Percentiles rank a stretch among this genome's conserved stretches.
These are phyloP conservation scores for Pseudomyrmex pallidus DNA, from an alignment of 1,140 invertebrate species.

Conservation along the genomic window DNA sequence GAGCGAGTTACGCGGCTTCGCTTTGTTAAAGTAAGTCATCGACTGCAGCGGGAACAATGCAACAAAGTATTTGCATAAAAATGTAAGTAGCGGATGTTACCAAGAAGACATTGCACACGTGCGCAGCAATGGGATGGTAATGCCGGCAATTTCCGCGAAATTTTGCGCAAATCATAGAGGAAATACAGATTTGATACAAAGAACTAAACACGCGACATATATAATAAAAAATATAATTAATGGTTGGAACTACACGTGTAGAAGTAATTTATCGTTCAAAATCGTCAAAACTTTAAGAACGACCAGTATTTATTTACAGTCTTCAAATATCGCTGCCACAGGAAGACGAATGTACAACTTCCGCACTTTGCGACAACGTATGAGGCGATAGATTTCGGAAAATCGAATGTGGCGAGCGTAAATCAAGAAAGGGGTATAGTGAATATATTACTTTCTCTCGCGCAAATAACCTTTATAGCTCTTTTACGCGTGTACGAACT, in stretches of 20 bases:
- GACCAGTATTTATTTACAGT: too few relatives aligned
- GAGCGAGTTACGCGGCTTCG: background rate
- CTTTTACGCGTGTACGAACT: slow-evolving; percentile 33
- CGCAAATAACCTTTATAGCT: slow-evolving; percentile 13
- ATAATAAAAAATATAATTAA: background rate
- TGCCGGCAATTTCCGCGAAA: slow-evolving; percentile 9
- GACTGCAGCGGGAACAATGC: slow-evolving; percentile 67
- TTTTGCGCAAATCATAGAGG: slow-evolving; percentile 5
- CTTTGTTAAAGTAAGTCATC: slow-evolving; percentile 31
- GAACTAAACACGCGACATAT: background rate
- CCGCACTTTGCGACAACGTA: background rate
- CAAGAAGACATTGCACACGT: slow-evolving; percentile 26
- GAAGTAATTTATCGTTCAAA: background rate
- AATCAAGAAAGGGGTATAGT: background rate
- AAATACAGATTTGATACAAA: background rate
- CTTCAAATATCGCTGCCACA: background rate
- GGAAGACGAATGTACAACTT: background rate
- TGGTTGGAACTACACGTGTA: background rate
- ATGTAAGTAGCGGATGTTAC: slow-evolving; percentile 57
- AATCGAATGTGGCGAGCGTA: background rate
- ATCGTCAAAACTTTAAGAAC: too few relatives aligned
- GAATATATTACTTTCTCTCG: slow-evolving; percentile 37
- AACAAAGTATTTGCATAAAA: slow-evolving; percentile 77
- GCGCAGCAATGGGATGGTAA: background rate
- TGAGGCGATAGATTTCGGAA: slow-evolving; percentile 24